Conservation (phyloP, 1,140 invertebrate genomes). For the Scylla paramamosain region DNA sequence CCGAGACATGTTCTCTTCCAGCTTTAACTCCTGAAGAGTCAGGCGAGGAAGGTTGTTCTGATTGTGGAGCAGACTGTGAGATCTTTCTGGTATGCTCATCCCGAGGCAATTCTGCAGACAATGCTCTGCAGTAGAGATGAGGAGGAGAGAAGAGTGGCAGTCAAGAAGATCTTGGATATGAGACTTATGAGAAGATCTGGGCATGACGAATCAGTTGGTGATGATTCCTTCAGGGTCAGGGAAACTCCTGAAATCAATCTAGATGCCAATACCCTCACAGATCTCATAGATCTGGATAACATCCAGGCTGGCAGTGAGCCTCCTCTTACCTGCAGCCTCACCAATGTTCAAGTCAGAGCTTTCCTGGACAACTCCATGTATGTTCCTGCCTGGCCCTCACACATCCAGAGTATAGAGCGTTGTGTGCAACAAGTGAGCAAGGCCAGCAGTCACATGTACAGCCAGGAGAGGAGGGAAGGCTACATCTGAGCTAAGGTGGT, state of each 20-base stretch:
- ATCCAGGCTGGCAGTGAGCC: not conserved
- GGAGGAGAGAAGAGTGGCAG: no score
- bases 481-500: no score
- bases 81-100: slow-evolving; percentile 65
- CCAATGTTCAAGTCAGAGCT: no score
- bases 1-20: no score
- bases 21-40: slow-evolving; percentile 55
- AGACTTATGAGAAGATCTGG: not conserved
- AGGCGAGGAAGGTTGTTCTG: slow-evolving; percentile 56
- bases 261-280: not conserved
- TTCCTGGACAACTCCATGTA: no score
- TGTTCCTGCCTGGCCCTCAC: slow-evolving; percentile 54
- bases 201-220: no score
- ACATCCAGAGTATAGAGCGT: slow-evolving; percentile 62
- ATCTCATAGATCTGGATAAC: not conserved
- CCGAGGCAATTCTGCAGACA: slow-evolving; percentile 57
- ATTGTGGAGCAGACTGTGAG: slow-evolving; percentile 57
- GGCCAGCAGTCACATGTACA: no score
- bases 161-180: slow-evolving; percentile 47
- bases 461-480: no score
- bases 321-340: no score
- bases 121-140: no score
- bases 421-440: no score
- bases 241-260: slow-evolving; percentile 22
- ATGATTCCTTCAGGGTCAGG: slow-evolving; percentile 16